These are phyloP conservation scores for Cactoblastis cactorum DNA, from an alignment of 2,888 invertebrate species.

Conservation along the genomic window DNA sequence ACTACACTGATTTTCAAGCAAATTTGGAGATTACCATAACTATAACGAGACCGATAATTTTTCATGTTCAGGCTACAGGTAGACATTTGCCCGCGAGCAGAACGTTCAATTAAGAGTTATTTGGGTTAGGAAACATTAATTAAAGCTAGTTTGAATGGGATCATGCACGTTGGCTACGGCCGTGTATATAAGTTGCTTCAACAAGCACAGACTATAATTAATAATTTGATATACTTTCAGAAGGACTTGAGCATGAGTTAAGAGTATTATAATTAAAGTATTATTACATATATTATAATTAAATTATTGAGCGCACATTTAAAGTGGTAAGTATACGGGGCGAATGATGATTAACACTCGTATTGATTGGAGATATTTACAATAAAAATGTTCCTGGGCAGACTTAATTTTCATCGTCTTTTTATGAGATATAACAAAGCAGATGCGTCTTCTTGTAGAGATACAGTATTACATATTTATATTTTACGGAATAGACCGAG, in stretches of 20 bases:
- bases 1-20: too few relatives aligned
- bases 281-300: background rate
- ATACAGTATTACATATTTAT: too few relatives aligned
- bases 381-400: too few relatives aligned
- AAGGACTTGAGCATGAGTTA: background rate
- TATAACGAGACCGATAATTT: too few relatives aligned
- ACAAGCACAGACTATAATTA: background rate
- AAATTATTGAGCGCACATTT: too few relatives aligned
- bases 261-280: background rate
- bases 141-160: constrained; percentile 29
- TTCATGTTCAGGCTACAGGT: too few relatives aligned
- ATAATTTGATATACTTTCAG: background rate
- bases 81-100: background rate
- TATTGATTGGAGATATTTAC: background rate
- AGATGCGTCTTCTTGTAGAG: too few relatives aligned
- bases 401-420: too few relatives aligned
- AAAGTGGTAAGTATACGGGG: background rate
- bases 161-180: background rate
- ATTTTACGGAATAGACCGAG: too few relatives aligned
- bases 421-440: too few relatives aligned
- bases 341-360: background rate
- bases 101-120: constrained; percentile 45
- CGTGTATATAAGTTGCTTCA: background rate
- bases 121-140: constrained; percentile 62
- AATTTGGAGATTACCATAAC: too few relatives aligned